Percentiles rank a stretch among this genome's conserved stretches.
Conservation (phyloP, 2,113 vertebrate genomes). For the Stegastes partitus region DNA sequence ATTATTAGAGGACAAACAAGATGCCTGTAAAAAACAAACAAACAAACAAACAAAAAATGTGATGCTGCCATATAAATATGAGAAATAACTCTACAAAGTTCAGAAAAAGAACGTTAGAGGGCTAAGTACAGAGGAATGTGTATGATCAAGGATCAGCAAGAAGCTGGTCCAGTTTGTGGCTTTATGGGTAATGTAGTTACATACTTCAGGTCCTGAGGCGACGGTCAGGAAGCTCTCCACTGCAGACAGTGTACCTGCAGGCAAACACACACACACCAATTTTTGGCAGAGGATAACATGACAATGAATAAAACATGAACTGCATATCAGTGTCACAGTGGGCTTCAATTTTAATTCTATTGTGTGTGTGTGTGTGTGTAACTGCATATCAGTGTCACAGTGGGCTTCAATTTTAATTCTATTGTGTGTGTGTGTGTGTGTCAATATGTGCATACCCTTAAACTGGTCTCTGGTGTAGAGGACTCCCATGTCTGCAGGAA, state of each 20-base stretch:
- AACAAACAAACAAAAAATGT: too few species aligned
- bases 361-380: not conserved
- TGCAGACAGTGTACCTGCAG: slow-evolving; percentile 90
- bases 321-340: not conserved
- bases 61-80: not conserved
- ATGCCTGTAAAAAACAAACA: not conserved
- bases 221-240: slow-evolving; percentile 94
- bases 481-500: slow-evolving; percentile 96
- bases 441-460: slow-evolving; percentile 84
- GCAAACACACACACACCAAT: slow-evolving; percentile 25
- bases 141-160: not conserved
- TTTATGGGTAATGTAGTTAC: slow-evolving; percentile 34
- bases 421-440: not conserved
- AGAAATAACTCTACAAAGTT: not conserved
- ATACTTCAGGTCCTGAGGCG: slow-evolving; percentile 90
- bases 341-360: not conserved
- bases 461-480: slow-evolving; percentile 92
- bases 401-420: not conserved
- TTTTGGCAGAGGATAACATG: not conserved
- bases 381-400: not conserved
- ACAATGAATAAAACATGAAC: not conserved
- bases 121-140: not conserved
- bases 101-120: not conserved
- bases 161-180: not conserved
- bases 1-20: not conserved